Percentiles rank a stretch among this genome's conserved stretches.
Conservation (phyloP, 2,888 invertebrate genomes). For the Drosophila incognita region DNA sequence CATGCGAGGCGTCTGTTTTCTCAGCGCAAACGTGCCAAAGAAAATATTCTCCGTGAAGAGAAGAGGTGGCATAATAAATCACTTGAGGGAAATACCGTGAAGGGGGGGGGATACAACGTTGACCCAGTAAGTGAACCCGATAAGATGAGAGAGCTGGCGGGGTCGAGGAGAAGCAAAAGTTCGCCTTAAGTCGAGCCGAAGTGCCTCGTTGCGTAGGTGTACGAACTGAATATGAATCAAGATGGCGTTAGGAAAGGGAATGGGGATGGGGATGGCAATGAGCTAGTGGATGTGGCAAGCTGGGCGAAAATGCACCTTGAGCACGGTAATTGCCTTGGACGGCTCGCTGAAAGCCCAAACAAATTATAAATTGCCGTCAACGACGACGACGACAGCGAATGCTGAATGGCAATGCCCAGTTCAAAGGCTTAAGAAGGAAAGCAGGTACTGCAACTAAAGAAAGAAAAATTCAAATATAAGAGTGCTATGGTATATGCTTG, state of each 20-base stretch:
- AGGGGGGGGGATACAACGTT: slow-evolving; percentile 41
- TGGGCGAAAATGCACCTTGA: slow-evolving; percentile 53
- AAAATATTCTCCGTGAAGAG: slow-evolving; percentile 48
- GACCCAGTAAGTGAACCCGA: slow-evolving; percentile 69
- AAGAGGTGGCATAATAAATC: slow-evolving; percentile 52
- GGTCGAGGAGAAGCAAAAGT: slow-evolving; percentile 35
- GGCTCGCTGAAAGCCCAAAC: slow-evolving; percentile 74
- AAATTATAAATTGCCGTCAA: slow-evolving; percentile 70
- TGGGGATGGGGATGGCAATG: background rate
- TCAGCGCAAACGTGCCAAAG: slow-evolving; percentile 58
- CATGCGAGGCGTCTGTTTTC: slow-evolving; percentile 55
- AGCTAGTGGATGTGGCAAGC: background rate
- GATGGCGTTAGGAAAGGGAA: background rate
- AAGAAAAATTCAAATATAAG: background rate
- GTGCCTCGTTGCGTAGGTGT: slow-evolving; percentile 46
- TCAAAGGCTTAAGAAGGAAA: slow-evolving; percentile 51
- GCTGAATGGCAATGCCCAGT: slow-evolving; percentile 25
- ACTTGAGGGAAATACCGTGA: slow-evolving; percentile 1
- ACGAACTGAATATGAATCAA: slow-evolving; percentile 8
- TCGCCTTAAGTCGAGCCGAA: slow-evolving; percentile 61
- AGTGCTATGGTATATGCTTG: background rate
- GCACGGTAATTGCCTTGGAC: slow-evolving; percentile 70
- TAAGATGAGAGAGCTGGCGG: slow-evolving; percentile 33
- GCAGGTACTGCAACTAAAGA: background rate
- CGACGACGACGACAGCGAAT: slow-evolving; percentile 22